Conservation (phyloP, 1,140 invertebrate species). For the Euwallacea fornicatus region DNA sequence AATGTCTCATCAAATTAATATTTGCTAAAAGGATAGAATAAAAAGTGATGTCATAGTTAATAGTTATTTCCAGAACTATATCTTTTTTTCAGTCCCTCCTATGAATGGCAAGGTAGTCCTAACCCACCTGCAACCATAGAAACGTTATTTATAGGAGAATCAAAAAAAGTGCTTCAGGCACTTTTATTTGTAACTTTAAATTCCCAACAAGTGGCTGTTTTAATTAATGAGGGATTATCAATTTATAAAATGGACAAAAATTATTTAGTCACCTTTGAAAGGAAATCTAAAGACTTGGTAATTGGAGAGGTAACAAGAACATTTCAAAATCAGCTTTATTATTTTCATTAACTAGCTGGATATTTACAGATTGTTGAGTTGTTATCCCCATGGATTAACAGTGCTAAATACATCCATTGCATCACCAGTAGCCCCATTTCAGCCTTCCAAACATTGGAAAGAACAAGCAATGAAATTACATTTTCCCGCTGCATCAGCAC, state of each 20-base stretch:
- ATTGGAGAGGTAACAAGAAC: slow-evolving; percentile 35
- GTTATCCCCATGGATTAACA: slow-evolving; percentile 38
- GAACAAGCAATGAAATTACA: slow-evolving; percentile 11
- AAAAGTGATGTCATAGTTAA: no score
- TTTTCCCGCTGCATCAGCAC: slow-evolving; percentile 39
- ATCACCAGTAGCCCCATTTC: slow-evolving; percentile 35
- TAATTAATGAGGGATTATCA: slow-evolving; percentile 36
- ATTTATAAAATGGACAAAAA: slow-evolving; percentile 31
- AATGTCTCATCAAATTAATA: no score
- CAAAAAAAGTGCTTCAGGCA: slow-evolving; percentile 34
- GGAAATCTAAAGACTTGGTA: slow-evolving; percentile 39
- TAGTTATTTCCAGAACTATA: no score
- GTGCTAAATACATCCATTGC: slow-evolving; percentile 39
- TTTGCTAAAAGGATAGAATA: no score
- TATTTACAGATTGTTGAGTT: slow-evolving; percentile 43
- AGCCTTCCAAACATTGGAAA: slow-evolving; percentile 17
- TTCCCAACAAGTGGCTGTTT: slow-evolving; percentile 14
- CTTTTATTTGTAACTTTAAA: background rate
- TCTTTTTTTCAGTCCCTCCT: slow-evolving; percentile 34
- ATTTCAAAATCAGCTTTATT: background rate
- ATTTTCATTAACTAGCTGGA: background rate
- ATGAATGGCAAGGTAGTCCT: slow-evolving; percentile 41
- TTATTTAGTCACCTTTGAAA: slow-evolving; percentile 34
- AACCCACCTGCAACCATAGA: slow-evolving; percentile 36
- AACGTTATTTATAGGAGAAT: slow-evolving; percentile 44